Evolutionary conservation across 2,797 vertebrate species (phyloP).

Genomic region (Emys orbicularis): DNA sequence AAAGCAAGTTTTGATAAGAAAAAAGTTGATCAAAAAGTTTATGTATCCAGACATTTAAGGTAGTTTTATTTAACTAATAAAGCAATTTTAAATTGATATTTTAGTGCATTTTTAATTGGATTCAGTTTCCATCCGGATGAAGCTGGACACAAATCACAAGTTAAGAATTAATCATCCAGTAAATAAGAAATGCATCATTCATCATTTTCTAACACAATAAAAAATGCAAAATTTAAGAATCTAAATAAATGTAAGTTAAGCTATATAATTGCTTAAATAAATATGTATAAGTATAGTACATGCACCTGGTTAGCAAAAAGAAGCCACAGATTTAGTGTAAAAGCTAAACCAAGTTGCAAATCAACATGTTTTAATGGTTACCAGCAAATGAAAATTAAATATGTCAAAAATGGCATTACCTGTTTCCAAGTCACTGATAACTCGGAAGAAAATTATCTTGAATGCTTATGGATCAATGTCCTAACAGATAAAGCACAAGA

Average conservation of each 20-base stretch:
- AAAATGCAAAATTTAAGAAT: neutral
- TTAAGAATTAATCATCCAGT: neutral
- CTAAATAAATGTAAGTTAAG: neutral
- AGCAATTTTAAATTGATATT: neutral
- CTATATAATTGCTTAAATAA: neutral
- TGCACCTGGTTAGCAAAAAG: neutral
- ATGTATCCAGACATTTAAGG: neutral
- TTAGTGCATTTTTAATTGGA: neutral
- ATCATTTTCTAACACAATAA: neutral
- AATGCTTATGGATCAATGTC: neutral
- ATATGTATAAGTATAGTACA: neutral
- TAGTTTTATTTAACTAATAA: neutral
- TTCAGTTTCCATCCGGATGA: neutral
- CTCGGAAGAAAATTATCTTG: neutral
- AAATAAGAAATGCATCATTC: neutral
- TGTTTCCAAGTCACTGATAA: neutral
- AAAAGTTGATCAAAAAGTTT: too few relatives aligned
- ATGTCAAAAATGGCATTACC: neutral
- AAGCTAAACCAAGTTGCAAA: neutral
- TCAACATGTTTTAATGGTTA: neutral
- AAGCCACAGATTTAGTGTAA: neutral
- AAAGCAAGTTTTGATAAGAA: neutral
- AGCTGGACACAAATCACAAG: neutral
- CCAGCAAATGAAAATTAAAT: neutral
- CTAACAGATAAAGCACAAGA: neutral